Base-by-base conservation (phyloP, 2,113 vertebrate species). In the Typhlomys cinereus region DNA sequence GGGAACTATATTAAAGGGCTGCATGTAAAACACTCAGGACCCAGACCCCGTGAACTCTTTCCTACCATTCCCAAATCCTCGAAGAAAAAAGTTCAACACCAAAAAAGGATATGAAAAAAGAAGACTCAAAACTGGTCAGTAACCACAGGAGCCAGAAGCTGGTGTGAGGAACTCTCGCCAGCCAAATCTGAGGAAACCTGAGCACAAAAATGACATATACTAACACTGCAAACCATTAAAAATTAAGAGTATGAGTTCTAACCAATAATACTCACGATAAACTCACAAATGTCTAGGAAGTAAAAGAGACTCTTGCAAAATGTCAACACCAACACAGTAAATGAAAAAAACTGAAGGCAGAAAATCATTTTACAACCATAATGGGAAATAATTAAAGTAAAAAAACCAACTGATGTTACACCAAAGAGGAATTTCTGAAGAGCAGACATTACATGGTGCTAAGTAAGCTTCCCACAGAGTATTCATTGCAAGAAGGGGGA, bases 301-400 rank as follows among this genome's bases (percentile, higher is more conserved):
- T 90, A 66, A 73, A 23, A 17, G 18, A 25, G 46, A 5, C 67
- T 73, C 44, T 69, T 61, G 25, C 10, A 84, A 84, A 87, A 83
- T 73, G 48, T 78, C 70, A 74, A 70, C 4, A 48, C 64, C 10
- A 14, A 36, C 1, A 71, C 66, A 57, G 39, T 50, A 80, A 74
- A 76, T 31, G 27, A 44, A 46, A 74, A 50, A 57, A 14, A 83
- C 9, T 36, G 2, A 41, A 34, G 31, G 20, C 0, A 80, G 52
- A 89, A 93, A 90, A 84, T n/a, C 27, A 76, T 39, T 81, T 46
- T 80, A 67, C 41, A 71, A 85, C 46, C 41, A 81, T 23, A 21
- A 48, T 10, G 31, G 67, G 41, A 81, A 94, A 81, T 41, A 79
- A 15, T 74, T 57, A 36, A 31, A 6, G 46, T 46, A 86, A 93